Percentiles rank a stretch among this genome's conserved stretches.
These are phyloP conservation scores for Dicyrtomina minuta DNA, from an alignment of 2,888 invertebrate species.

Conservation along the genomic window DNA sequence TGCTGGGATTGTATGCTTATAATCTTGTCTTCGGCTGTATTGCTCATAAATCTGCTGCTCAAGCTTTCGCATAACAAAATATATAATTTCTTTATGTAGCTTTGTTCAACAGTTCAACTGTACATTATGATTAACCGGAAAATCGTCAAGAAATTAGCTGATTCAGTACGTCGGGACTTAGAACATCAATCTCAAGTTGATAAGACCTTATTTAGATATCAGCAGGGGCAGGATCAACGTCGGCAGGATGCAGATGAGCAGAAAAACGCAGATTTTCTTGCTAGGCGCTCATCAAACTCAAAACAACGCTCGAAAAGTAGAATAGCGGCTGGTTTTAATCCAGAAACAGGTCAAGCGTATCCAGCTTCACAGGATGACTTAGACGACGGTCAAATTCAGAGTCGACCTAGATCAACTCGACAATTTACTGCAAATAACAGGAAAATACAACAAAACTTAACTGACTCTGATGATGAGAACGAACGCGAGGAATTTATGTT, in stretches of 20 bases:
- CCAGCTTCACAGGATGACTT: neutral
- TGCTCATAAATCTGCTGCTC: too few species aligned
- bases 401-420: neutral
- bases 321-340: constrained; percentile 22
- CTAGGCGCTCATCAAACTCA: neutral
- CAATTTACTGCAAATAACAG: neutral
- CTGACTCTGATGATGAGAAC: neutral
- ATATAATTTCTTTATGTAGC: too few species aligned
- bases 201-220: neutral
- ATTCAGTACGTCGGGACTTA: neutral
- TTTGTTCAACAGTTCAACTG: too few species aligned
- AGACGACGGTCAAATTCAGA: too few species aligned
- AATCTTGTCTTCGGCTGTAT: too few species aligned
- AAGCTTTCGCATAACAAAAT: too few species aligned
- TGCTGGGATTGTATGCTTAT: too few species aligned
- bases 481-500: neutral
- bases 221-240: neutral
- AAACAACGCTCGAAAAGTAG: constrained; percentile 4
- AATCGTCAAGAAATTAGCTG: constrained; percentile 7
- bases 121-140: constrained; percentile 14
- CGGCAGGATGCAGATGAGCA: neutral
- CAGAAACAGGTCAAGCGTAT: neutral
- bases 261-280: neutral
- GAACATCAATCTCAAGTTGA: neutral
- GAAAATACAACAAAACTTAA: neutral